phyloP scores from a whole-genome alignment of 2,797 vertebrate species.

The Thamnophis elegans region DNA sequence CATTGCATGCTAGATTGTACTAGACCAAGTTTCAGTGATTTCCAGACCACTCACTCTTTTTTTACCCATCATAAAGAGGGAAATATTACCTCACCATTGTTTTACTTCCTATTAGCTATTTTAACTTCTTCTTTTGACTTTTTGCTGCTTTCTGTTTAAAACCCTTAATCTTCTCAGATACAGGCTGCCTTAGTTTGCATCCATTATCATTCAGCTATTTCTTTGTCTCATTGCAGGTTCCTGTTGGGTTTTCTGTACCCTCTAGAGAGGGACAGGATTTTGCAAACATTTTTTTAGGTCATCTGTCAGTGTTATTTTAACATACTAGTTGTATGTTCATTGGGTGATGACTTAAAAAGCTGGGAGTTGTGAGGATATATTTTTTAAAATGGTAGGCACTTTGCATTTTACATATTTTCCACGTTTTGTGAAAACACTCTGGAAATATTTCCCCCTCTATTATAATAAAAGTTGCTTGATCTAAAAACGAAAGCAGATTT shows the following conservation, averaged over 20 bases:
- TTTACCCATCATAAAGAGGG: neutral
- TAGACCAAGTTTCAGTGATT: neutral
- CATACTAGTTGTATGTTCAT: neutral
- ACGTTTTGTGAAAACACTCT: neutral
- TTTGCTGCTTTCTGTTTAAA: neutral
- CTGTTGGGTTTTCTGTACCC: neutral
- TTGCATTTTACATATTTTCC: neutral
- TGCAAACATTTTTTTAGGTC: neutral
- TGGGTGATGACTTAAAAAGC: neutral
- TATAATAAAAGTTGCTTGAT: neutral
- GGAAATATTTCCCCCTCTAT: neutral
- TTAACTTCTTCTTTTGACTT: neutral
- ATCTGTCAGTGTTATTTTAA: neutral
- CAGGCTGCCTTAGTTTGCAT: neutral
- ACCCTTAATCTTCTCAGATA: neutral
- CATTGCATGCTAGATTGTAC: neutral
- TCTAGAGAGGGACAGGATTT: neutral
- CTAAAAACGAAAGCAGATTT: neutral
- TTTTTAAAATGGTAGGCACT: neutral
- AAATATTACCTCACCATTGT: no score
- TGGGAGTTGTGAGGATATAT: neutral
- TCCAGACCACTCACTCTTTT: neutral
- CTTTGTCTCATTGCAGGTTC: neutral
- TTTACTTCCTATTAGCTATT: no score
- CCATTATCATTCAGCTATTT: neutral